Percentiles rank a stretch among this genome's conserved stretches.
phyloP scores from a whole-genome alignment of 1,140 invertebrate species.

The Procambarus clarkii region DNA sequence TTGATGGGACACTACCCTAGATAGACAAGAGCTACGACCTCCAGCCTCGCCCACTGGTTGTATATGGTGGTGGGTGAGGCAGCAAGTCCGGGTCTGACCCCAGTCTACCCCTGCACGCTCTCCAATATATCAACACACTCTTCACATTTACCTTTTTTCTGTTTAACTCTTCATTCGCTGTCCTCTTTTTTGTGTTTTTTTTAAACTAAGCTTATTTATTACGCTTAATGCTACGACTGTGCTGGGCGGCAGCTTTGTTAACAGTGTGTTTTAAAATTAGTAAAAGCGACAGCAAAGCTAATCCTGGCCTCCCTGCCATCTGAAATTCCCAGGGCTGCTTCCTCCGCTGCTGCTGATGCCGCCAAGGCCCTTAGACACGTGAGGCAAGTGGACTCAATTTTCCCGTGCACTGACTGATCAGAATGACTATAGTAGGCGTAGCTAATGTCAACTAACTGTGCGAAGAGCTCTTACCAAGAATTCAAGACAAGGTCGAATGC shows the following conservation, averaged over 20 bases:
- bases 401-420: slow-evolving; percentile 43
- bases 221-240: neutral
- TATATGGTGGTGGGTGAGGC: neutral
- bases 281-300: slow-evolving; percentile 38
- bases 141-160: neutral
- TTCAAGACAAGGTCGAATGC: neutral
- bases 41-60: neutral
- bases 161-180: neutral
- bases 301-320: slow-evolving; percentile 47
- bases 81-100: neutral
- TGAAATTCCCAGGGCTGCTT: slow-evolving; percentile 41
- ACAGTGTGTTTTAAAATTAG: neutral
- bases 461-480: neutral
- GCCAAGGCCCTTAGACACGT: slow-evolving; percentile 55
- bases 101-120: neutral
- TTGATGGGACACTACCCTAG: too few species aligned
- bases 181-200: neutral
- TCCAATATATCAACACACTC: neutral
- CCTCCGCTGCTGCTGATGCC: slow-evolving; percentile 54
- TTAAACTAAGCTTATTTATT: neutral
- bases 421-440: slow-evolving; percentile 38
- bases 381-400: slow-evolving; percentile 56
- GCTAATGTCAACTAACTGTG: slow-evolving; percentile 22
- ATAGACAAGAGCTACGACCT: neutral
- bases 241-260: slow-evolving; percentile 17